Evolutionary conservation across 2,113 vertebrate species (phyloP).

Genomic region (Odocoileus virginianus): DNA sequence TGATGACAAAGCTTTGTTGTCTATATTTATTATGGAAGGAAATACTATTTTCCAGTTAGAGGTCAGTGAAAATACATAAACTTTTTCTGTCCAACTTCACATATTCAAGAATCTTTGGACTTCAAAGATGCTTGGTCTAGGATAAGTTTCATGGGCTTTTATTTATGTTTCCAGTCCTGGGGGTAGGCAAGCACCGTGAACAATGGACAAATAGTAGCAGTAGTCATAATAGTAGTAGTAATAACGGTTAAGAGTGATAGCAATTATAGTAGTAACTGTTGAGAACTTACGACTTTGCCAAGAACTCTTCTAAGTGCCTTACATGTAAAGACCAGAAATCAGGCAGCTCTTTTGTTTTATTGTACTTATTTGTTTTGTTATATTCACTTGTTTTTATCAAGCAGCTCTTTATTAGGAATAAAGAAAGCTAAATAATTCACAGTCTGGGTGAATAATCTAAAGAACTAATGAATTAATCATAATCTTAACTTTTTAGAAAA

Average conservation of each 20-base stretch:
- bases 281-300: neutral
- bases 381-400: neutral
- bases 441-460: neutral
- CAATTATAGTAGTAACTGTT: rapidly evolving
- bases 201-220: neutral
- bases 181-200: neutral
- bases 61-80: neutral
- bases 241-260: neutral
- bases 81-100: neutral
- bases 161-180: neutral
- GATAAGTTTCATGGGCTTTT: neutral
- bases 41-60: neutral
- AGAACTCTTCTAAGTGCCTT: neutral
- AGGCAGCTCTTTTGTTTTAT: neutral
- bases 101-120: neutral
- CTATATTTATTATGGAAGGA: neutral
- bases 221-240: no score
- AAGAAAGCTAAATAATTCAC: neutral
- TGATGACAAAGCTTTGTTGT: neutral
- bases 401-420: neutral
- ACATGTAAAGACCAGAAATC: neutral
- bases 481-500: conserved; percentile 12
- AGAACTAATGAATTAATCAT: neutral
- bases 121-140: neutral
- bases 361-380: neutral